phyloP scores from a whole-genome alignment of 2,888 invertebrate genomes.

The Rhorus exstirpatorius region DNA sequence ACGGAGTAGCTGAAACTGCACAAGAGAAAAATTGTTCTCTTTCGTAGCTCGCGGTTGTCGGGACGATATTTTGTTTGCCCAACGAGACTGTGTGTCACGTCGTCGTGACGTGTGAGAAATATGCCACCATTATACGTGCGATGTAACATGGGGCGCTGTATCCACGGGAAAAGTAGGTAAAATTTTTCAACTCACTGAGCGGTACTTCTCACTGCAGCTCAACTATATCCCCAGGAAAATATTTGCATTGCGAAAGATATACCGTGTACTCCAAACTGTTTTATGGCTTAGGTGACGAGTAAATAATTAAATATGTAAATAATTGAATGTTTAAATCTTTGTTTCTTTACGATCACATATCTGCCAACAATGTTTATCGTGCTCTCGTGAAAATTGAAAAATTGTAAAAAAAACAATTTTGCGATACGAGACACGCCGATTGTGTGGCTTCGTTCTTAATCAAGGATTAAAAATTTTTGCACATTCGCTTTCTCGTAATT shows the following conservation, averaged over 20 bases:
- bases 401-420: too few relatives aligned
- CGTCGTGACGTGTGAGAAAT: constrained; percentile 64
- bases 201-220: background rate
- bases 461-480: too few relatives aligned
- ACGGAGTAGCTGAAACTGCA: constrained; percentile 5
- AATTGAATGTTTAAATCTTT: background rate
- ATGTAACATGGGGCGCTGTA: constrained; percentile 62
- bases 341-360: too few relatives aligned
- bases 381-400: too few relatives aligned
- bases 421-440: too few relatives aligned
- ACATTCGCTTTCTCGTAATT: too few relatives aligned
- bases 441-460: too few relatives aligned
- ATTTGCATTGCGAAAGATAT: constrained; percentile 1
- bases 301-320: constrained; percentile 2
- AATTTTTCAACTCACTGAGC: constrained; percentile 51
- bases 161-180: constrained; percentile 42
- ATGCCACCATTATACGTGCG: constrained; percentile 60
- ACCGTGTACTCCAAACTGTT: background rate
- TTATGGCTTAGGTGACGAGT: constrained; percentile 1
- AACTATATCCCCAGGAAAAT: background rate
- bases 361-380: too few relatives aligned
- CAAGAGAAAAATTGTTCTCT: constrained; percentile 48
- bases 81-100: constrained; percentile 48
- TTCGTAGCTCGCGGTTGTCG: constrained; percentile 14
- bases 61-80: constrained; percentile 53